A percentile compares a stretch with the other conserved stretches of the same genome.
Evolutionary conservation across 2,888 invertebrate genomes (phyloP).

Genomic region (Stomorhina lunata): DNA sequence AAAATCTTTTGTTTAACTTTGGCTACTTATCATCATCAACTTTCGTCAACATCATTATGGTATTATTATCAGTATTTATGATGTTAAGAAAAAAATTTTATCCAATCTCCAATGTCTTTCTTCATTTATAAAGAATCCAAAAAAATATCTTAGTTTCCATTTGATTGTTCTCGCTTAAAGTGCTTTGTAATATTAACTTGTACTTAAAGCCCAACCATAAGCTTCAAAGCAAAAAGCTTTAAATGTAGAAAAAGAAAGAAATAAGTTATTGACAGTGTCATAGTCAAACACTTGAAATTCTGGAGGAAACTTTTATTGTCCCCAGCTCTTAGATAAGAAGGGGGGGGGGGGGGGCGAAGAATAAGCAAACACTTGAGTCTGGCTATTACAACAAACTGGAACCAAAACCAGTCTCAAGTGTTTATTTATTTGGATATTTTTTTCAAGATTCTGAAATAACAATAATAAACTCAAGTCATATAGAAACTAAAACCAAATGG

Average conservation of each 20-base stretch:
- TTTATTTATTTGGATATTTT: constrained; percentile 44
- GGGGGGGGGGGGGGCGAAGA: too few relatives aligned
- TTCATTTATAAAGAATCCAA: constrained; percentile 10
- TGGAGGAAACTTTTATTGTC: constrained; percentile 52
- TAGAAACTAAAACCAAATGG: neutral
- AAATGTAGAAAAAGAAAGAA: constrained; percentile 13
- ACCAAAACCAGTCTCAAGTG: constrained; percentile 55
- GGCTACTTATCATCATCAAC: constrained; percentile 12
- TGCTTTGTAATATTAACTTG: neutral
- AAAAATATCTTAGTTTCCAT: too few relatives aligned
- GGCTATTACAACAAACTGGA: neutral
- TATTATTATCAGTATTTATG: constrained; percentile 9
- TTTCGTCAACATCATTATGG: neutral
- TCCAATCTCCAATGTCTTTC: constrained; percentile 28
- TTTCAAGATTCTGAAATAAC: constrained; percentile 38
- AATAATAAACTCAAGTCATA: constrained; percentile 12
- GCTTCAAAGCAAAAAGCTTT: neutral
- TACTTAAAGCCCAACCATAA: neutral
- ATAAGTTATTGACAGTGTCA: constrained; percentile 61
- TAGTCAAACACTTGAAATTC: constrained; percentile 58
- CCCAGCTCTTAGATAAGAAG: constrained; percentile 3
- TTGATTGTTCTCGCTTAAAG: constrained; percentile 18
- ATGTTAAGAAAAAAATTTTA: constrained; percentile 31
- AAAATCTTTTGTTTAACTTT: too few relatives aligned
- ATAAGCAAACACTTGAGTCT: neutral